A percentile compares a stretch with the other conserved stretches of the same genome.
Evolutionary conservation across 2,797 vertebrate genomes (phyloP).

Genomic region (Cyclopterus lumpus): DNA sequence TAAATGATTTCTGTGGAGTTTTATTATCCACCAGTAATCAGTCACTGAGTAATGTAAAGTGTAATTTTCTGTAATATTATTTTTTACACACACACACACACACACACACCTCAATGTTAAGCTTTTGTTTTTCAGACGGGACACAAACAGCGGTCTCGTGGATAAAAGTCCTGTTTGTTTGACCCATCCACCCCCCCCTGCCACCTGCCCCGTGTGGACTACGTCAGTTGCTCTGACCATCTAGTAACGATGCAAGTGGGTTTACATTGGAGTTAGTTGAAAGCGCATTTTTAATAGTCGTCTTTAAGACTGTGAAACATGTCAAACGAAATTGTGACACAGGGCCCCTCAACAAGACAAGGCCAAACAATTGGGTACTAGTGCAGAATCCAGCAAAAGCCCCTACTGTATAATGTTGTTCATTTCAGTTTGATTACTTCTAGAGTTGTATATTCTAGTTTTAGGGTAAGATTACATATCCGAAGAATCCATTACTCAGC

Average conservation of each 20-base stretch:
- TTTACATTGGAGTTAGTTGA: neutral
- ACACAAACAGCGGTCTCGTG: neutral
- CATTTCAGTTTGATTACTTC: neutral
- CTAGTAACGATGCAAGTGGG: neutral
- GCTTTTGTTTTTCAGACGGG: neutral
- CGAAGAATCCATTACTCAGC: neutral
- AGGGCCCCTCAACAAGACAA: neutral
- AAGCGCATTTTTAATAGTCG: too few species aligned
- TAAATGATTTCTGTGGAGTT: conserved; percentile 72
- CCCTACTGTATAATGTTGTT: neutral
- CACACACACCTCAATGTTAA: too few species aligned
- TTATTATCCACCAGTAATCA: conserved; percentile 61
- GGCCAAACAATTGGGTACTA: neutral
- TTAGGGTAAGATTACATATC: neutral
- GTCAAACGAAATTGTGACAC: neutral
- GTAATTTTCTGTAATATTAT: conserved; percentile 10
- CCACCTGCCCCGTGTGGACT: too few species aligned
- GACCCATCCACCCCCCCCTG: too few species aligned
- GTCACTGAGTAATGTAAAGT: conserved; percentile 27
- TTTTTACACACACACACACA: too few species aligned
- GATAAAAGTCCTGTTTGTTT: too few species aligned
- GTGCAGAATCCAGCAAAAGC: neutral
- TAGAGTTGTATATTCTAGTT: neutral
- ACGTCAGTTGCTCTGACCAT: neutral
- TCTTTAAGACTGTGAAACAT: too few species aligned